Conservation (phyloP, 2,888 invertebrate species). For the Tinea semifulvella region DNA sequence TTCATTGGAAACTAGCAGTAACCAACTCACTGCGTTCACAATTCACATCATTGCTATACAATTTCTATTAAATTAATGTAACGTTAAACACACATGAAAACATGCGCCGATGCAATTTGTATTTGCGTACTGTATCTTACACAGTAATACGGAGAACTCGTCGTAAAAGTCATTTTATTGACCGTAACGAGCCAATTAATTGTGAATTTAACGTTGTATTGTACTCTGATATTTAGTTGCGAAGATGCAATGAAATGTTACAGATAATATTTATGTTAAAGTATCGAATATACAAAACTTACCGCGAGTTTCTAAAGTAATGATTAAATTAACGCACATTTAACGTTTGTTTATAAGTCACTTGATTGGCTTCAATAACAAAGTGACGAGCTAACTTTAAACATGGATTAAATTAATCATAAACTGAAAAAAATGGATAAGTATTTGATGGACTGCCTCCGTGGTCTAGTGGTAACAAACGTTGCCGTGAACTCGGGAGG, state of each 20-base stretch:
- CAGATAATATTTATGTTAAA: too few relatives aligned
- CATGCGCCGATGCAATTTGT: constrained; percentile 26
- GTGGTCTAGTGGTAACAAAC: too few relatives aligned
- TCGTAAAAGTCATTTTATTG: constrained; percentile 1
- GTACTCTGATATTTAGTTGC: constrained; percentile 6
- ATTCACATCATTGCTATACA: constrained; percentile 37
- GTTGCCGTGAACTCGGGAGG: too few relatives aligned
- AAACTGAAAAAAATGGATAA: too few relatives aligned
- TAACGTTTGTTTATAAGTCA: too few relatives aligned
- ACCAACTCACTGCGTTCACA: constrained; percentile 33
- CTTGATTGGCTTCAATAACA: too few relatives aligned
- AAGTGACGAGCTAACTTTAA: too few relatives aligned
- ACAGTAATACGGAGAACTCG: background rate
- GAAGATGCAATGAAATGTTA: constrained; percentile 1
- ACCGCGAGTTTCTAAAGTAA: background rate
- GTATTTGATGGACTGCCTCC: too few relatives aligned
- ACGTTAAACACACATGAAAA: constrained; percentile 35
- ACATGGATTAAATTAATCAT: too few relatives aligned
- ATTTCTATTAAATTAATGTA: constrained; percentile 40
- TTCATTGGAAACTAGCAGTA: constrained; percentile 55
- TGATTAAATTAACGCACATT: too few relatives aligned
- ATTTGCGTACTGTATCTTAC: constrained; percentile 34
- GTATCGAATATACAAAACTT: too few relatives aligned
- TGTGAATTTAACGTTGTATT: constrained; percentile 4
- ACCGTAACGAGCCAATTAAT: constrained; percentile 5